A percentile compares a stretch with the other conserved stretches of the same genome.
Conservation (phyloP, 92 coral and sea anemone genomes). For the Isaurus tuberculatus region DNA sequence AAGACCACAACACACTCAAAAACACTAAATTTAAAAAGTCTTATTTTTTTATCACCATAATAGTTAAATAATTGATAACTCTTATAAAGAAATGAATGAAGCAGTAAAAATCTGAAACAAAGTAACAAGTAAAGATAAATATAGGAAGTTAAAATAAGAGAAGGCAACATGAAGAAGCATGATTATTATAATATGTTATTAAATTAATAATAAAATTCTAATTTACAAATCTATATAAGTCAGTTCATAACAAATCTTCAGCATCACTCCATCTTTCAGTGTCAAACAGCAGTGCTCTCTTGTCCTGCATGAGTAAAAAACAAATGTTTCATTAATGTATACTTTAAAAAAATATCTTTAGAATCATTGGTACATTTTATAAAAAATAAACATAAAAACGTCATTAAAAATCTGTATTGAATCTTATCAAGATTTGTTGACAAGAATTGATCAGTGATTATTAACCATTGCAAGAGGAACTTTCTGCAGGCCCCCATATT, state of each 20-base stretch:
- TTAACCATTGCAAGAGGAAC: conserved; percentile 28
- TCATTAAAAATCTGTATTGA: no score
- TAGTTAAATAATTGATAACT: conserved; percentile 43
- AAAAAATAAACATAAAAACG: no score
- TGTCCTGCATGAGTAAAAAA: conserved; percentile 53
- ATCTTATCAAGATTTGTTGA: background rate
- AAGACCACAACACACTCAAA: background rate
- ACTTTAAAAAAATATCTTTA: background rate
- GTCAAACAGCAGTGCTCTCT: conserved; percentile 76
- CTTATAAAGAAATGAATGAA: conserved; percentile 32
- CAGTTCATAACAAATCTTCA: background rate
- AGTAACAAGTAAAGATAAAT: conserved; percentile 29
- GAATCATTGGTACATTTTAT: background rate
- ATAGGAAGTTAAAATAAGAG: conserved; percentile 22
- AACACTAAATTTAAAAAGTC: conserved; percentile 12
- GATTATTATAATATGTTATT: conserved; percentile 34
- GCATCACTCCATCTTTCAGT: conserved; percentile 2
- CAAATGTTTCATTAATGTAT: background rate
- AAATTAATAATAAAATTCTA: conserved; percentile 43
- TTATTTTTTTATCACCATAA: conserved; percentile 24
- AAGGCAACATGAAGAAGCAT: conserved; percentile 7
- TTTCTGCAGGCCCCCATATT: conserved; percentile 93
- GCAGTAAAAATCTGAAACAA: conserved; percentile 41
- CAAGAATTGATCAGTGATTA: background rate
- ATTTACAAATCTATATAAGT: conserved; percentile 5